Base-by-base conservation (phyloP, 2,888 invertebrate species). In the Mimumesa dahlbomi region DNA sequence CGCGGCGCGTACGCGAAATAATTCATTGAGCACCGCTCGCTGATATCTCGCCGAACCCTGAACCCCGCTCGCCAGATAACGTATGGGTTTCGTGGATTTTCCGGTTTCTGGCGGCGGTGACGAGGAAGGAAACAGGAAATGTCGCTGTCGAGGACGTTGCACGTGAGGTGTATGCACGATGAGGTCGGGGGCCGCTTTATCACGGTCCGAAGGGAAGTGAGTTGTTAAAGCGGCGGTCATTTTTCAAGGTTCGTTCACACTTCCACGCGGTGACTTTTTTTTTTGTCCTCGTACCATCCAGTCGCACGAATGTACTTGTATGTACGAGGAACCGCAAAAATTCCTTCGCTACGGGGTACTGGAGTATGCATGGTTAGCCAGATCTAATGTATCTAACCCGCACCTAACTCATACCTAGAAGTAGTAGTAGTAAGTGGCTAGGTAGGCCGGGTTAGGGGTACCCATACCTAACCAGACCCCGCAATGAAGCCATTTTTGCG, bases 51-150 rank as follows among this genome's bases (percentile, higher is more conserved):
- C 56, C 48, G 45, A 45, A 40, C 58, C 42, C 36, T 66, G 59
- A 40, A n/a, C n/a, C n/a, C 48, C 49, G 48, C 34, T 2, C 4
- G 40, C 14, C 43, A 21, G 25, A 18, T 62, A 78, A 76, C 73
- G 61, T 69, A 73, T 73, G 76, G 74, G 73, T 73, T 80, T 69
- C 69, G 75, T 71, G 76, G 79, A 76, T 83, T 84, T 83, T 82
- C 82, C 83, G 77, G 82, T 84, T 83, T 77, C 65, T 50, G 56
- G 49, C 50, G 57, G 36, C 62, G 45, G 18, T 25, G 61, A 61
- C 66, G 65, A 77, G 74, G 71, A 76, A 77, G 79, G 77, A 80
- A 80, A 77, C 69, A 73, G 82, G 80, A 83, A 82, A 73, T 63
- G 77, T 72, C 56, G 64, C 42, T 40, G 61, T 18, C 52, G 68